Conservation (phyloP, 2,113 vertebrate genomes). For the Rhea americana region DNA sequence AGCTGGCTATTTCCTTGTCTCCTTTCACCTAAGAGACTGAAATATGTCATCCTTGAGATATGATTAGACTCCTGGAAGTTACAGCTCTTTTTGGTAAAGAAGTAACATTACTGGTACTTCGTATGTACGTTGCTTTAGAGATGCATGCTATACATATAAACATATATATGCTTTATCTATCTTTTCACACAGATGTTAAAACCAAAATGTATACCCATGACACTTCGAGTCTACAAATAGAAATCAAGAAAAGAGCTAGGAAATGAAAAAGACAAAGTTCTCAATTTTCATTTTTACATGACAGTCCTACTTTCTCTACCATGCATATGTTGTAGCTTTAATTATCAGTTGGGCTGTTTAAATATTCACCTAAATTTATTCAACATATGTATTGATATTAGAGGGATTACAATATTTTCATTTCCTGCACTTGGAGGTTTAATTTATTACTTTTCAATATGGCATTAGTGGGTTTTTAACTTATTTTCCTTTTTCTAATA, state of each 20-base stretch:
- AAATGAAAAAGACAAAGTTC: neutral
- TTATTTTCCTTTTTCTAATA: slow-evolving; percentile 29
- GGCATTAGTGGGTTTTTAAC: neutral
- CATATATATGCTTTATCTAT: neutral
- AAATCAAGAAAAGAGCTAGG: neutral
- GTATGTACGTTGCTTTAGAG: neutral
- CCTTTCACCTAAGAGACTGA: slow-evolving; percentile 28
- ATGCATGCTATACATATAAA: neutral
- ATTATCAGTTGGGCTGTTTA: slow-evolving; percentile 3
- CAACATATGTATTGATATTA: neutral
- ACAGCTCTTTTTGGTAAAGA: neutral
- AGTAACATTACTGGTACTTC: neutral
- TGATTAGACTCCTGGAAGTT: neutral
- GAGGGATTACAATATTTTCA: slow-evolving; percentile 15
- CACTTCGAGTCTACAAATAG: neutral
- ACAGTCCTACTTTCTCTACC: neutral
- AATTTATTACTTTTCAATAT: neutral
- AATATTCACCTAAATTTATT: slow-evolving; percentile 10
- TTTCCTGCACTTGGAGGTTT: slow-evolving; percentile 47
- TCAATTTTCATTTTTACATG: neutral
- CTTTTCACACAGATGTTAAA: neutral
- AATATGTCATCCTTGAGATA: slow-evolving; percentile 51
- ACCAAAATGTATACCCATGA: neutral
- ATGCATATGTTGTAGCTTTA: neutral
- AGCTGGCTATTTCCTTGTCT: slow-evolving; percentile 41